A percentile compares a stretch with the other conserved stretches of the same genome.
Conservation (phyloP, 2,797 vertebrate species). For the Cynodonichthys magdalenae region DNA sequence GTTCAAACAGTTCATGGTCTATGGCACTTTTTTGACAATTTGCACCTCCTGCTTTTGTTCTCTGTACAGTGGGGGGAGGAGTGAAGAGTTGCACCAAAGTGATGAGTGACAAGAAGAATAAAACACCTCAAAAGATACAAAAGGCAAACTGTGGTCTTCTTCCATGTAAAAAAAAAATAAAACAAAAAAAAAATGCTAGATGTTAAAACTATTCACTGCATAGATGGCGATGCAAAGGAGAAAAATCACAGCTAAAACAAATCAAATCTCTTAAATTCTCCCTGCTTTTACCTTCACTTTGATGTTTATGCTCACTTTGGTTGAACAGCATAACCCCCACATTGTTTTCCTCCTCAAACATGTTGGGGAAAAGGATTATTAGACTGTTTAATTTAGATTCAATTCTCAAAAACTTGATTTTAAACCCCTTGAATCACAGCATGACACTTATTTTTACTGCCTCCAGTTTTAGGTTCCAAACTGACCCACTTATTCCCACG, state of each 20-base stretch:
- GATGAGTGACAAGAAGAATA: slow-evolving; percentile 75
- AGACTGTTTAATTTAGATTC: too few species aligned
- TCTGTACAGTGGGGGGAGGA: slow-evolving; percentile 54
- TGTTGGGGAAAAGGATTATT: too few species aligned
- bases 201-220: slow-evolving; percentile 80
- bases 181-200: slow-evolving; percentile 63
- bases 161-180: slow-evolving; percentile 47
- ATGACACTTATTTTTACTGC: neutral
- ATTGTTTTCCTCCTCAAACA: slow-evolving; percentile 41
- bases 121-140: slow-evolving; percentile 72
- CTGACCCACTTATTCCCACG: neutral
- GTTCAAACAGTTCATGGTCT: slow-evolving; percentile 92
- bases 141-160: slow-evolving; percentile 86
- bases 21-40: slow-evolving; percentile 89
- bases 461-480: slow-evolving; percentile 15
- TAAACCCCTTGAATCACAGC: neutral
- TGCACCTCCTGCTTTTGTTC: slow-evolving; percentile 68
- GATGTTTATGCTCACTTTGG: slow-evolving; percentile 85
- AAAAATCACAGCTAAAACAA: slow-evolving; percentile 71
- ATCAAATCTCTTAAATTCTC: slow-evolving; percentile 50
- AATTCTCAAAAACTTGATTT: neutral
- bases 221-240: slow-evolving; percentile 78
- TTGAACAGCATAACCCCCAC: slow-evolving; percentile 76
- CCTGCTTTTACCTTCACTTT: slow-evolving; percentile 65
- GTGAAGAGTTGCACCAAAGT: slow-evolving; percentile 36